A percentile compares a stretch with the other conserved stretches of the same genome.
phyloP scores from a whole-genome alignment of 2,113 vertebrate species.

The Ctenomys sociabilis region DNA sequence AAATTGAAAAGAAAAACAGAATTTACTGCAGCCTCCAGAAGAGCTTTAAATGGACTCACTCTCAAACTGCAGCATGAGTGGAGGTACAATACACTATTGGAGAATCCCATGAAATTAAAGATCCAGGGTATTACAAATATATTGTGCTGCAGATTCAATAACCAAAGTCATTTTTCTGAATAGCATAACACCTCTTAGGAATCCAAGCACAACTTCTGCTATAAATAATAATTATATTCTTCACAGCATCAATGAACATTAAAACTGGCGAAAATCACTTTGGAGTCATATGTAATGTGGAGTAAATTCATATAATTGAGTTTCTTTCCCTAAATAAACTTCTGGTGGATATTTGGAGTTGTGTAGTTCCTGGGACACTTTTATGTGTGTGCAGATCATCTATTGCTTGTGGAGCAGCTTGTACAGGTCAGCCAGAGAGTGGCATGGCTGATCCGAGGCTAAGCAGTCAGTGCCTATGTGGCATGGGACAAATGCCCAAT shows the following conservation, averaged over 20 bases:
- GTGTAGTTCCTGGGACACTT: neutral
- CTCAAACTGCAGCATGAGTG: neutral
- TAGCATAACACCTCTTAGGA: neutral
- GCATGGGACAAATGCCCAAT: neutral
- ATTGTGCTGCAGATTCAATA: neutral
- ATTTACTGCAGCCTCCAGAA: no score
- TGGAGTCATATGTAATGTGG: neutral
- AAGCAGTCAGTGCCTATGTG: neutral
- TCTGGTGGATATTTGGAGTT: neutral
- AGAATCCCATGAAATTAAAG: neutral
- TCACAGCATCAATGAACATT: neutral
- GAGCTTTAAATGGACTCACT: neutral
- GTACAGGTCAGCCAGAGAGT: neutral
- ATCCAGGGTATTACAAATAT: neutral
- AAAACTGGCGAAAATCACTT: neutral
- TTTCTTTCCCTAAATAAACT: neutral
- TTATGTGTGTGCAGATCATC: neutral
- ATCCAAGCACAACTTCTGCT: neutral
- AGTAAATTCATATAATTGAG: neutral
- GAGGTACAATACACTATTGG: neutral
- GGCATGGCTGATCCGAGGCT: neutral
- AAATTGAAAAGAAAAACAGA: neutral
- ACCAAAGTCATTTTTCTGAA: conserved; percentile 25
- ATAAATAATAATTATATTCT: neutral
- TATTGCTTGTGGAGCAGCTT: neutral